Percentiles rank a stretch among this genome's conserved stretches.
phyloP scores from a whole-genome alignment of 2,797 vertebrate genomes.

The Melopsittacus undulatus region DNA sequence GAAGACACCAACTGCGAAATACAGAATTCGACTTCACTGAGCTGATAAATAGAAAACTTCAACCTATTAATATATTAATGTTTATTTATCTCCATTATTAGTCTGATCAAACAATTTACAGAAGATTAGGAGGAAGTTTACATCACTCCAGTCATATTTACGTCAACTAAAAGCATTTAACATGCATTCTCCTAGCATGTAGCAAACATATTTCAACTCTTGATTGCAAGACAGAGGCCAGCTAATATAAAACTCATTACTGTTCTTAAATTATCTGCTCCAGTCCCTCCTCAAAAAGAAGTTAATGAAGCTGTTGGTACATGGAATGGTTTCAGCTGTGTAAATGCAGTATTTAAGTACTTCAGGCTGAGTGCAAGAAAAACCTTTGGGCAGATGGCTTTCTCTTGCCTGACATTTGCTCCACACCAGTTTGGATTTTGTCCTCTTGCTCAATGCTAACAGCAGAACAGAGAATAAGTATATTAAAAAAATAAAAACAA shows the following conservation, averaged over 20 bases:
- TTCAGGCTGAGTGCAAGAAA: background rate
- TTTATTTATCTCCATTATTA: background rate
- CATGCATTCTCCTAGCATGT: accelerated
- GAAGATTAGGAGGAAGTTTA: background rate
- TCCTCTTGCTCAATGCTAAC: background rate
- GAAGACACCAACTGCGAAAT: background rate
- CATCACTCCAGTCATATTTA: background rate
- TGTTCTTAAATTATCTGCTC: background rate
- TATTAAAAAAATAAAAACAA: background rate
- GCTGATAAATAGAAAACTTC: background rate
- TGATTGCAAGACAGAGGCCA: background rate
- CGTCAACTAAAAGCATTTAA: background rate
- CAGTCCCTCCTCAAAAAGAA: background rate
- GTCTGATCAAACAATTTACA: background rate
- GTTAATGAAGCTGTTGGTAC: background rate
- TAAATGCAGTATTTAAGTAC: background rate
- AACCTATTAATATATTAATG: background rate
- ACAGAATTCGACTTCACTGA: background rate
- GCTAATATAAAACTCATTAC: background rate
- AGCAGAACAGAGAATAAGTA: background rate
- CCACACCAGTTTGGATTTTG: background rate
- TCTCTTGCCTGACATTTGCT: background rate
- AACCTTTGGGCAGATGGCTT: background rate
- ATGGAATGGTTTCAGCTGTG: background rate
- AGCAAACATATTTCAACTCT: background rate